Evolutionary conservation across 2,888 invertebrate genomes (phyloP).

Genomic region (Torymus auratus): DNA sequence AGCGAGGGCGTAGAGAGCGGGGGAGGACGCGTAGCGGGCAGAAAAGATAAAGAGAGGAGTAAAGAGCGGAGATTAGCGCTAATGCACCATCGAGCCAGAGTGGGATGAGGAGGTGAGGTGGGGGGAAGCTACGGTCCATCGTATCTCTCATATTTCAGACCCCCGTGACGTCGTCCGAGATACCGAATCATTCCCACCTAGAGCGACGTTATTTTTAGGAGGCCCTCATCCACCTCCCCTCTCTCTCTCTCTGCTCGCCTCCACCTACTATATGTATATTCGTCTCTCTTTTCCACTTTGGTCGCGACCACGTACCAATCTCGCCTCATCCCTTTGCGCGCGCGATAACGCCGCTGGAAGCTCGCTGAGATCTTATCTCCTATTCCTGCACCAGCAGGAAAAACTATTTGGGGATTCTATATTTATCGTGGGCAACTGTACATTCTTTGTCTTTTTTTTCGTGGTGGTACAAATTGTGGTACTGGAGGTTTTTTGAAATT

Average conservation of each 20-base stretch:
- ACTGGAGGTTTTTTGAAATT: no score
- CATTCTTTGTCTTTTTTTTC: background rate
- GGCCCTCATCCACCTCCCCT: slow-evolving; percentile 42
- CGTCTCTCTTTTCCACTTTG: slow-evolving; percentile 46
- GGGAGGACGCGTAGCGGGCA: slow-evolving; percentile 59
- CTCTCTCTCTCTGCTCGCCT: slow-evolving; percentile 40
- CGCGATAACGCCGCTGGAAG: slow-evolving; percentile 45
- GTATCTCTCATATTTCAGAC: slow-evolving; percentile 77
- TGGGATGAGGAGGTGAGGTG: slow-evolving; percentile 52
- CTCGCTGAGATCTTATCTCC: slow-evolving; percentile 27
- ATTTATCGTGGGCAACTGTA: background rate
- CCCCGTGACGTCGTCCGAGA: slow-evolving; percentile 75
- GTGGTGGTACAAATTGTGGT: background rate
- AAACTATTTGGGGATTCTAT: slow-evolving; percentile 27
- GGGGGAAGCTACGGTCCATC: slow-evolving; percentile 69
- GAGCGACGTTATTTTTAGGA: slow-evolving; percentile 71
- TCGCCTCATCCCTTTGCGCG: slow-evolving; percentile 42
- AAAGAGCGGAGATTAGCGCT: slow-evolving; percentile 77
- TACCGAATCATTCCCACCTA: slow-evolving; percentile 77
- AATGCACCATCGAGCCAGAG: slow-evolving; percentile 75
- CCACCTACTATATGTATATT: slow-evolving; percentile 40
- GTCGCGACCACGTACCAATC: slow-evolving; percentile 19
- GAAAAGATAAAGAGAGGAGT: slow-evolving; percentile 76
- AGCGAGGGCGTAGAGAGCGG: slow-evolving; percentile 39
- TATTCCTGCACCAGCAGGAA: slow-evolving; percentile 1